phyloP scores from a whole-genome alignment of 2,797 vertebrate genomes.

The Alcedo atthis region DNA sequence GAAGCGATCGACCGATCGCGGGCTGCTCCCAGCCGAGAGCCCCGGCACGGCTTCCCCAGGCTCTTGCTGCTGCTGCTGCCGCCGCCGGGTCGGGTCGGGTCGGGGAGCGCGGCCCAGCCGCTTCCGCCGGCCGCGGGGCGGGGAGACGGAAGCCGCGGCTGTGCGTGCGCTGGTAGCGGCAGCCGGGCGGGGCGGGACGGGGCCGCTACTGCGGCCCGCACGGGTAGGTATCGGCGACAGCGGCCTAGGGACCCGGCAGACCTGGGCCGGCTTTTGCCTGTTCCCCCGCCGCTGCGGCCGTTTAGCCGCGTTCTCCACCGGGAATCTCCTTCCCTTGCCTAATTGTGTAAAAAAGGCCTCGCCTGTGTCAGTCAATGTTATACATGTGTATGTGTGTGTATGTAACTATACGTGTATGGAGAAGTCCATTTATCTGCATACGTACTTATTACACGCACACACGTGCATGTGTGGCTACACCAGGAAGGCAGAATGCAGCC shows the following conservation, averaged over 20 bases:
- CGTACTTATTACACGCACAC: not conserved
- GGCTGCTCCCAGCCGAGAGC: no score
- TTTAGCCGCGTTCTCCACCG: accelerated
- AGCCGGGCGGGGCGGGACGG: not conserved
- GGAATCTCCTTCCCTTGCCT: not conserved
- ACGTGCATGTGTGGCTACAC: accelerated
- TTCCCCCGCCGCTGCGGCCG: not conserved
- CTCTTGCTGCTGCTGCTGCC: not conserved
- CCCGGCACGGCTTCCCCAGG: no score
- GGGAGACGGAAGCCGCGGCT: not conserved
- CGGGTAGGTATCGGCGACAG: not conserved
- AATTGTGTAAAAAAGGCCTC: not conserved
- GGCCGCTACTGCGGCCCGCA: not conserved
- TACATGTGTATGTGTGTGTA: not conserved
- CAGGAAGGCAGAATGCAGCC: accelerated
- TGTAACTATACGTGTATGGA: accelerated
- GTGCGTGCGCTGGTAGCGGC: not conserved
- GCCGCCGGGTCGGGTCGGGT: not conserved
- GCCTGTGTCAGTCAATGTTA: accelerated
- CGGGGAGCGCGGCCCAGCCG: not conserved
- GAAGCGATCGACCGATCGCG: not conserved
- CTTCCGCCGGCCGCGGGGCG: not conserved
- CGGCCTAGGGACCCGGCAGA: not conserved
- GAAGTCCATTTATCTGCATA: accelerated
- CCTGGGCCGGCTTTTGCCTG: no score